Conservation (phyloP, 2,113 vertebrate species). For the Aegotheles bennettii region DNA sequence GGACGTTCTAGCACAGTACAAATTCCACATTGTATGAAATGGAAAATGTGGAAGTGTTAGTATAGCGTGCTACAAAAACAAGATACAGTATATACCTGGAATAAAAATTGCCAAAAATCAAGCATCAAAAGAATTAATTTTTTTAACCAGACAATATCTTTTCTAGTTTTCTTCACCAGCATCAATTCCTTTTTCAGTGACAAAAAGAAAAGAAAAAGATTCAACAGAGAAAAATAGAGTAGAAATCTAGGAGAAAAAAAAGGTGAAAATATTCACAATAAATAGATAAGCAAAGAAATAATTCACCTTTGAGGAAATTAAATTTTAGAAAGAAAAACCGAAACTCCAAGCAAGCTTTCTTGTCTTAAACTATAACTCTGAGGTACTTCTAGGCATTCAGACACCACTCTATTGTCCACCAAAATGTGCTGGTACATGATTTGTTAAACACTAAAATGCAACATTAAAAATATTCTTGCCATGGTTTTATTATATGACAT, state of each 20-base stretch:
- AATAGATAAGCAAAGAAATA: background rate
- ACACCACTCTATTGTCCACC: background rate
- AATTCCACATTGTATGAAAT: background rate
- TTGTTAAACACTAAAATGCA: background rate
- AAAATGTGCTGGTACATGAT: fast-evolving
- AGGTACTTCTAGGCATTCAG: background rate
- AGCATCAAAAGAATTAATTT: background rate
- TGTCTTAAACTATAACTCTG: background rate
- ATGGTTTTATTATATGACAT: background rate
- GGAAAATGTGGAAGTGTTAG: background rate
- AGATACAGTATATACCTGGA: background rate
- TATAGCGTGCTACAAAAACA: background rate
- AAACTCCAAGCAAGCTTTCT: background rate
- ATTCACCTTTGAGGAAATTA: background rate
- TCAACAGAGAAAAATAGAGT: background rate
- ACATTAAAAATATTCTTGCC: background rate
- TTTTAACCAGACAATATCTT: background rate
- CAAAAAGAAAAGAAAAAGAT: background rate
- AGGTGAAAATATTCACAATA: background rate
- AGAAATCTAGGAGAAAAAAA: background rate
- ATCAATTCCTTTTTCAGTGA: background rate
- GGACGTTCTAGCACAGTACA: background rate
- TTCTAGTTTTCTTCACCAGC: background rate
- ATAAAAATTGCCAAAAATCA: background rate
- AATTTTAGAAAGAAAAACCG: background rate